Base-by-base conservation (phyloP, 2,888 invertebrate species). In the Stenurella melanura region DNA sequence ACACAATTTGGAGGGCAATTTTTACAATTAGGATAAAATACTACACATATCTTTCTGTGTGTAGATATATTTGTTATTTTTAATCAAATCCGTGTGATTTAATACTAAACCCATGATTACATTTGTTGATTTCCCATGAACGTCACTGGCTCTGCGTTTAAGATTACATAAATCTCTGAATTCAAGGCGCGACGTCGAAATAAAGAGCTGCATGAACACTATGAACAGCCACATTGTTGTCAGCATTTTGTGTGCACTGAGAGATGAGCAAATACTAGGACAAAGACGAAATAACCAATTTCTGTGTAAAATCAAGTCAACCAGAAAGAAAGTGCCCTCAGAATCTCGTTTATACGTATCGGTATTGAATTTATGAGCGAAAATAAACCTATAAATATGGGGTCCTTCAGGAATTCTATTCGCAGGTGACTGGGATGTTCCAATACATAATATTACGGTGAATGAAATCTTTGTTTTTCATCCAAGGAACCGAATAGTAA, bases 291-390 rank as follows among this genome's bases (percentile, higher is more conserved):
- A 58, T 58, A 58, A 58, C 58, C 18, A 58, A 58, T 58, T 58
- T 21, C 58, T 21, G 58, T 58, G 21, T 58, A 58, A 58, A 58
- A 58, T 58, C 58, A 58, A 58, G 58, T 58, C 21, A 21, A 21
- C 58, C 15, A 19, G 18, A 58, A 58, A 21, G 58, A 50, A n/a
- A 50, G 50, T 50, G n/a, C 50, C 50, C 50, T 50, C 50, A 50
- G 50, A 19, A 58, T 58, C 58, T 58, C 58, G 58, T 19, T 58
- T 58, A 58, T 58, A 19, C 58, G 58, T 19, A 58, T 19, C 18
- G 19, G 58, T 58, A 58, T 58, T 58, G 58, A 58, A 58, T 58
- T 58, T 58, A 58, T 58, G 58, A 58, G 6, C 58, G 58, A 58
- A 21, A 58, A 58, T 58, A 58, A 58, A 58, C 58, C 19, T 58